Evolutionary conservation across 2,888 invertebrate genomes (phyloP).

Genomic region (Eupithecia insigniata): DNA sequence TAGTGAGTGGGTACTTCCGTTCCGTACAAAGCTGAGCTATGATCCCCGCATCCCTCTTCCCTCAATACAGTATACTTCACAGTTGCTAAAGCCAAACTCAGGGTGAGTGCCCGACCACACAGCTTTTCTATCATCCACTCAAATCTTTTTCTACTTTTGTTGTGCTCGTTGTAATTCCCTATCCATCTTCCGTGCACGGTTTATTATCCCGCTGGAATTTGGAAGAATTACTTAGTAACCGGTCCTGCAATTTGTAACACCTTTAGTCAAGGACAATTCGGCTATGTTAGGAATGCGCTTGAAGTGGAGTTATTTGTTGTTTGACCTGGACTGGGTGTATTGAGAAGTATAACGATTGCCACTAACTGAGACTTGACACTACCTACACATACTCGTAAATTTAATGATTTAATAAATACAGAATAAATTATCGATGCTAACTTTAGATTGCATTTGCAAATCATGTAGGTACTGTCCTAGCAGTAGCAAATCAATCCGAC

Average conservation of each 20-base stretch:
- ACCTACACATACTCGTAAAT: no score
- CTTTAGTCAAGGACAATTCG: conserved; percentile 35
- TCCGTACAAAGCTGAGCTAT: conserved; percentile 52
- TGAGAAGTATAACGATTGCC: background rate
- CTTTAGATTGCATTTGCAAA: background rate
- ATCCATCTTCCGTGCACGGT: conserved; percentile 39
- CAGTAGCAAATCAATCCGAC: conserved; percentile 36
- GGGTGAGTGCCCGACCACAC: conserved; percentile 64
- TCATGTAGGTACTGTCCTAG: background rate
- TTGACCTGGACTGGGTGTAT: conserved; percentile 15
- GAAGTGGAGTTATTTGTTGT: no score
- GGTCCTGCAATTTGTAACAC: conserved; percentile 44
- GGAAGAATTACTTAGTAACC: conserved; percentile 38
- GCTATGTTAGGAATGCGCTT: conserved; percentile 39
- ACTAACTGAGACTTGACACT: background rate
- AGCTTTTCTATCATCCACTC: conserved; percentile 50
- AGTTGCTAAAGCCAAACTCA: conserved; percentile 35
- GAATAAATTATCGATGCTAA: background rate
- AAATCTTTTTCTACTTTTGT: conserved; percentile 59
- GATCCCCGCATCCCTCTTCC: conserved; percentile 38
- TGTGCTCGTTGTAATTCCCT: conserved; percentile 48
- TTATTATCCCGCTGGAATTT: conserved; percentile 39
- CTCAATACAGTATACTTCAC: conserved; percentile 27
- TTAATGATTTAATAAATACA: background rate
- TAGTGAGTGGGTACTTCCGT: conserved; percentile 50